Percentiles rank a stretch among this genome's conserved stretches.
Evolutionary conservation across 35 echinoderm and acorn worm genomes (phyloP).

Genomic region (Heliocidaris tuberculata): DNA sequence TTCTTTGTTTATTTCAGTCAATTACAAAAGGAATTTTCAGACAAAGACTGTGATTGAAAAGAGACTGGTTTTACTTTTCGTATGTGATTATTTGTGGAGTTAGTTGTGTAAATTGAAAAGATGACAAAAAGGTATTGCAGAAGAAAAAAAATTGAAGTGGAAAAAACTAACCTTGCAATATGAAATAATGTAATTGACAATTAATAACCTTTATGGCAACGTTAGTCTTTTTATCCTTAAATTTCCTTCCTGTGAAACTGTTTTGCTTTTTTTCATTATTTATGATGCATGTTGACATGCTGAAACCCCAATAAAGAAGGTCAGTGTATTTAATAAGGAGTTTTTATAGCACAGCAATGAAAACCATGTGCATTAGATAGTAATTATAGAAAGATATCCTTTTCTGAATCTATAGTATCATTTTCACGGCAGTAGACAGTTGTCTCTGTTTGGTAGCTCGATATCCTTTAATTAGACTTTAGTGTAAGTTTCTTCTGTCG

Average conservation of each 20-base stretch:
- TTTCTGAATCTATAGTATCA: neutral
- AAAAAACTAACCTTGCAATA: no score
- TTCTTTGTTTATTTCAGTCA: no score
- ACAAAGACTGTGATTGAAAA: no score
- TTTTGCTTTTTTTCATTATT: neutral
- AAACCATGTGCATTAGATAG: no score
- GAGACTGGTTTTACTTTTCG: no score
- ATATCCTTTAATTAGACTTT: neutral
- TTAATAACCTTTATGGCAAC: neutral
- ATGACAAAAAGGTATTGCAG: neutral
- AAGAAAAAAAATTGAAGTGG: neutral
- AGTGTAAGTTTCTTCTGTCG: neutral
- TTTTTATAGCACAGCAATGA: no score
- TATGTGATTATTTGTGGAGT: neutral
- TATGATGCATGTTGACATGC: neutral
- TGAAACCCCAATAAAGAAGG: neutral
- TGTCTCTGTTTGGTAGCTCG: neutral
- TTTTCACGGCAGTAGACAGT: neutral
- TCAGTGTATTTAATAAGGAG: neutral
- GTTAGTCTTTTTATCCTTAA: neutral
- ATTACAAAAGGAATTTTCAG: no score
- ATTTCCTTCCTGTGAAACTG: neutral
- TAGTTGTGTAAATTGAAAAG: neutral
- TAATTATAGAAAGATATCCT: neutral
- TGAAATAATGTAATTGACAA: no score